phyloP scores from a whole-genome alignment of 2,113 vertebrate genomes.

The Podarcis muralis region DNA sequence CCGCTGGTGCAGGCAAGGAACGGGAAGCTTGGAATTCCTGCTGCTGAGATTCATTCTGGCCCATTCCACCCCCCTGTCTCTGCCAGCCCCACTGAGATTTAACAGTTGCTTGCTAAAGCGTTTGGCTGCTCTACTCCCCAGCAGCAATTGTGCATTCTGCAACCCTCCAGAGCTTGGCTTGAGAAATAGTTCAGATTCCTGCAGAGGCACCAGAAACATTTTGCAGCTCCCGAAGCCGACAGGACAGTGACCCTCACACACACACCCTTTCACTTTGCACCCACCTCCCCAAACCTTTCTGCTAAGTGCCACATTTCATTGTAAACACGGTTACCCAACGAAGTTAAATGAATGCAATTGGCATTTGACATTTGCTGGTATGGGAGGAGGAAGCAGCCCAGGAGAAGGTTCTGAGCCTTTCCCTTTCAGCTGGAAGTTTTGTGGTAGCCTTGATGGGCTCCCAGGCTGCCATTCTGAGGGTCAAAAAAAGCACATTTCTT shows the following conservation, averaged over 20 bases:
- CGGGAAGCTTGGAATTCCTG: background rate
- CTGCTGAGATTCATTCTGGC: too few species aligned
- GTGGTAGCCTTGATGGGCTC: background rate
- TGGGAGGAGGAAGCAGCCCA: background rate
- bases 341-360: background rate
- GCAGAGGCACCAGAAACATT: background rate
- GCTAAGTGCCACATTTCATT: background rate
- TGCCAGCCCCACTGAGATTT: rapidly evolving
- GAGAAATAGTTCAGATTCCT: slow-evolving; percentile 1
- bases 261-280: too few species aligned
- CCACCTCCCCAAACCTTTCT: background rate
- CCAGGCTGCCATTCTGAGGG: background rate
- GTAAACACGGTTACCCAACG: rapidly evolving
- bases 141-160: background rate
- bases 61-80: background rate
- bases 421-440: background rate
- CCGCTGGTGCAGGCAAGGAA: background rate
- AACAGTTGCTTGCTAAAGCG: background rate
- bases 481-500: rapidly evolving
- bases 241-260: background rate
- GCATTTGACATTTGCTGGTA: too few species aligned
- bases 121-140: background rate
- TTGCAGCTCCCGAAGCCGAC: background rate
- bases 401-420: background rate
- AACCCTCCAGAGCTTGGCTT: background rate